phyloP scores from a whole-genome alignment of 2,113 vertebrate species.

The Platysternon megacephalum region DNA sequence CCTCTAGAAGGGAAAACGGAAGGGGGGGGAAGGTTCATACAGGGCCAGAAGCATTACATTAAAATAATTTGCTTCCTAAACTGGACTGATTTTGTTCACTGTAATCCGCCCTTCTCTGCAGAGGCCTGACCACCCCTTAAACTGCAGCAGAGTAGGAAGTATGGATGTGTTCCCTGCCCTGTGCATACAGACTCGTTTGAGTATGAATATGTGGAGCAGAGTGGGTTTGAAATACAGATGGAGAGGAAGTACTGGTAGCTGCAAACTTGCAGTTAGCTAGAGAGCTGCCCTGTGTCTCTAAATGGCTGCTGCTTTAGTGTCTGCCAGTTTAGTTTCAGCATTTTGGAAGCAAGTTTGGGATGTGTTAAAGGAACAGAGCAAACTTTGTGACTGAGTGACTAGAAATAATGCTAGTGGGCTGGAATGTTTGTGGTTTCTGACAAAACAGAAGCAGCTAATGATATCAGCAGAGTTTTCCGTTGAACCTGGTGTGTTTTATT shows the following conservation, averaged over 20 bases:
- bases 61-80: not conserved
- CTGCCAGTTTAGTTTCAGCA: not conserved
- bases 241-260: not conserved
- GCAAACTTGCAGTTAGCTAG: constrained; percentile 29
- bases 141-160: not conserved
- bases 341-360: not conserved
- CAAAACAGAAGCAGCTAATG: constrained; percentile 49
- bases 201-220: not conserved
- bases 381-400: not conserved
- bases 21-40: not conserved
- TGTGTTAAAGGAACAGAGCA: not conserved
- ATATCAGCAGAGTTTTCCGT: constrained; percentile 40
- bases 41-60: not conserved
- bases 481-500: constrained; percentile 1
- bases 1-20: not conserved
- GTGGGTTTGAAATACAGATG: not conserved
- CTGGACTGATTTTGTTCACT: not conserved
- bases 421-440: constrained; percentile 32
- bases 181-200: not conserved
- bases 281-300: constrained; percentile 12
- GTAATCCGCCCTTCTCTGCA: not conserved
- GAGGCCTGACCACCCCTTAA: not conserved
- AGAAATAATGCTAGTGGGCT: constrained; percentile 14
- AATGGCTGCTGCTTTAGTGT: not conserved
- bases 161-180: not conserved